Percentiles rank a stretch among this genome's conserved stretches.
Evolutionary conservation across 2,797 vertebrate species (phyloP).

Genomic region (Cossypha niveicapilla): DNA sequence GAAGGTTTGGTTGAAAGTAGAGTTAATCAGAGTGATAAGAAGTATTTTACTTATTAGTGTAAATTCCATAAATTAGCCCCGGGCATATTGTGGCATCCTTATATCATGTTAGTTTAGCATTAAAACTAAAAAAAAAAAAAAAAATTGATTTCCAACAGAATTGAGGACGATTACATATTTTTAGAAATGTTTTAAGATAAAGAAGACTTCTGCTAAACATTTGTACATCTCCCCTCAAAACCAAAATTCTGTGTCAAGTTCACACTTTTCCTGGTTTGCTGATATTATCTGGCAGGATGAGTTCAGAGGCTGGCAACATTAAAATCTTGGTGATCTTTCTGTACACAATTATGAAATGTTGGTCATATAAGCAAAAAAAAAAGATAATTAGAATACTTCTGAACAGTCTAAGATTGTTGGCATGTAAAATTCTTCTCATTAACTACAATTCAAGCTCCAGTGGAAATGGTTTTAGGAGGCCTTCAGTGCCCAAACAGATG

Average conservation of each 20-base stretch:
- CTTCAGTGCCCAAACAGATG: background rate
- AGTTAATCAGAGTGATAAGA: background rate
- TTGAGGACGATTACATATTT: background rate
- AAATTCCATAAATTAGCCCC: background rate
- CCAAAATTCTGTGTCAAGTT: background rate
- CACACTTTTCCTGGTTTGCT: background rate
- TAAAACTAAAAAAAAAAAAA: background rate
- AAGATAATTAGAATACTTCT: background rate
- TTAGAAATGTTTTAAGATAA: background rate
- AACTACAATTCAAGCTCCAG: conserved; percentile 21
- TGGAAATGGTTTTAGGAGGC: background rate
- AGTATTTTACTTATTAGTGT: background rate
- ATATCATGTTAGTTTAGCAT: fast-evolving
- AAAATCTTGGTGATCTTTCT: background rate
- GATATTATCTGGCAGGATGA: background rate
- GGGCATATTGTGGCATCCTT: fast-evolving
- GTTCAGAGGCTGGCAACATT: background rate
- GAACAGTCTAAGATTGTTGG: background rate
- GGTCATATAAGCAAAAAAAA: background rate
- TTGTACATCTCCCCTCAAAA: background rate
- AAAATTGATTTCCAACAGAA: background rate
- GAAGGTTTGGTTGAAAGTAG: background rate
- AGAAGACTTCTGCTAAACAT: background rate
- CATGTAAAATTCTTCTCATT: conserved; percentile 19
- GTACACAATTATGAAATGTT: background rate